Percentiles rank a stretch among this genome's conserved stretches.
These are phyloP conservation scores for Loris lydekkerianus DNA, from an alignment of 2,797 vertebrate species.

Conservation along the genomic window DNA sequence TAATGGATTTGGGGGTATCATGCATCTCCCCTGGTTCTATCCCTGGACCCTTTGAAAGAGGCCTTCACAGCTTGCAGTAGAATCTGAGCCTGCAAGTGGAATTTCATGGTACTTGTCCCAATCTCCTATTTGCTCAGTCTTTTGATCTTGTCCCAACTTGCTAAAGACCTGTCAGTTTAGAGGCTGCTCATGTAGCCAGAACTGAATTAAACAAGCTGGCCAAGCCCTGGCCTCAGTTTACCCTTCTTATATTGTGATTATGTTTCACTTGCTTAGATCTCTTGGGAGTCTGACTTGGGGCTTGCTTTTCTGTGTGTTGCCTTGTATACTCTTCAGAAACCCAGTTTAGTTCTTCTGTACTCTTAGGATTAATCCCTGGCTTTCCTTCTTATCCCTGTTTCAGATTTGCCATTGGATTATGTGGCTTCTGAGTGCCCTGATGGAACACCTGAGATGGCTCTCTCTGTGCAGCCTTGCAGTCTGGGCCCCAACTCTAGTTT, in stretches of 20 bases:
- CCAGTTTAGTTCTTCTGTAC: not conserved
- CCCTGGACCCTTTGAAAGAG: not conserved
- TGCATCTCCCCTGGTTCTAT: not conserved
- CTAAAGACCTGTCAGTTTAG: not conserved
- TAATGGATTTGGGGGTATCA: not conserved
- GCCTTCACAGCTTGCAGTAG: not conserved
- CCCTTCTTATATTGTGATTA: not conserved
- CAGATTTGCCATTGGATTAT: not conserved
- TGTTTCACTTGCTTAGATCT: not conserved
- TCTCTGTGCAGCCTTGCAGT: not conserved
- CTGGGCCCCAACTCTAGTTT: not conserved
- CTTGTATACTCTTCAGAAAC: not conserved
- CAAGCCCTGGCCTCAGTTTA: not conserved
- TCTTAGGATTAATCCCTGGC: not conserved
- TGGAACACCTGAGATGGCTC: not conserved
- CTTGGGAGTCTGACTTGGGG: not conserved
- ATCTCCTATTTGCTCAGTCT: not conserved
- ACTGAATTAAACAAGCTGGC: not conserved
- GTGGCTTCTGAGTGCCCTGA: not conserved
- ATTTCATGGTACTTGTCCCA: not conserved
- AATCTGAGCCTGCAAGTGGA: not conserved
- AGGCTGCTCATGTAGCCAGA: not conserved
- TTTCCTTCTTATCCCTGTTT: not conserved
- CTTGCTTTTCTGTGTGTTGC: not conserved
- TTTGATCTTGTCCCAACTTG: not conserved